Evolutionary conservation across 2,113 vertebrate species (phyloP).

Genomic region (Tichodroma muraria): DNA sequence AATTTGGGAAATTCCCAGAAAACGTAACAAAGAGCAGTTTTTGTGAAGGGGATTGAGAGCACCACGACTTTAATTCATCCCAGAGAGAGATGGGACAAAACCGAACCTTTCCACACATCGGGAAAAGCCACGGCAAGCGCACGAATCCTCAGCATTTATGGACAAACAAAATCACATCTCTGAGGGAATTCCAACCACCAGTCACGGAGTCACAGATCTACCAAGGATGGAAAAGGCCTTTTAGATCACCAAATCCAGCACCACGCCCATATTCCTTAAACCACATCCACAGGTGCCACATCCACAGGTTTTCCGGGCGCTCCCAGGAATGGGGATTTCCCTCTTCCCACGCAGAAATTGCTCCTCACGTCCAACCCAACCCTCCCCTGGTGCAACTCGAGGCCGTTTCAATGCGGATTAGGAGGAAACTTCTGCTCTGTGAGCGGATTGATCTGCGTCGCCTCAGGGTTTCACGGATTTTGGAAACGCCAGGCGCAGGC

Average conservation of each 20-base stretch:
- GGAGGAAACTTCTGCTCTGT: not conserved
- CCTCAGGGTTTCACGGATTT: not conserved
- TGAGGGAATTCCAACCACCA: not conserved
- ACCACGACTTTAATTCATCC: not conserved
- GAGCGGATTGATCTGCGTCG: not conserved
- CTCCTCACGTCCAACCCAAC: not conserved
- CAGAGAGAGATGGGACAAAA: not conserved
- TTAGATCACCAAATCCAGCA: not conserved
- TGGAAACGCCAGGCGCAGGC: rapidly evolving
- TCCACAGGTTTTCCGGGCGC: rapidly evolving
- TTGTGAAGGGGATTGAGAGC: not conserved
- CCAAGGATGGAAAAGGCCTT: not conserved
- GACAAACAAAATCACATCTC: not conserved
- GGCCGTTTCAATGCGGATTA: rapidly evolving
- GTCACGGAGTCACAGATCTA: rapidly evolving
- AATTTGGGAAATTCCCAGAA: not conserved
- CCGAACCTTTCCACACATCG: rapidly evolving
- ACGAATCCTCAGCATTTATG: not conserved
- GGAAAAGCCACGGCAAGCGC: not conserved
- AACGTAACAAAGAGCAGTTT: not conserved
- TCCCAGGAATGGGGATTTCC: not conserved
- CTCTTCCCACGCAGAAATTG: not conserved
- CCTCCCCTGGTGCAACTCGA: not conserved
- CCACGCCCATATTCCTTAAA: not conserved
- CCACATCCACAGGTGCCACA: not conserved